These are phyloP conservation scores for Anisognathus igniventris DNA, from an alignment of 2,797 vertebrate species.

Conservation along the genomic window DNA sequence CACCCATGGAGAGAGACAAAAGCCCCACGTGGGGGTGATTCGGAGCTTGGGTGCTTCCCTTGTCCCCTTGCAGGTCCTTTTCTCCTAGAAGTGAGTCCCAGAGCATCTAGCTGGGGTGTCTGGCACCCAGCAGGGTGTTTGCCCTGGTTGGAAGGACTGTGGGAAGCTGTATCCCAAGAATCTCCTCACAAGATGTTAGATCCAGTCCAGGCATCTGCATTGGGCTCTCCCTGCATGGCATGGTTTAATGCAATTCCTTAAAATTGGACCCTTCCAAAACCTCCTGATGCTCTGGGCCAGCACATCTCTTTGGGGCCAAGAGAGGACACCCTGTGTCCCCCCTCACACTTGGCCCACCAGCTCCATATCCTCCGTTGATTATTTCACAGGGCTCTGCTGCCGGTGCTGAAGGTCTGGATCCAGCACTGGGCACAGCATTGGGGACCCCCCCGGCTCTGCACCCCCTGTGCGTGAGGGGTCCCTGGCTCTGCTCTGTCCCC, in stretches of 20 bases:
- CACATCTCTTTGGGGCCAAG: not conserved
- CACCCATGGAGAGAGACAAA: not conserved
- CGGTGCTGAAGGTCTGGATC: fast-evolving
- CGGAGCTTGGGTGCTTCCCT: not conserved
- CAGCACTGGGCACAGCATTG: fast-evolving
- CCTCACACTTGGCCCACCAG: fast-evolving
- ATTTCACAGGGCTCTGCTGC: not conserved
- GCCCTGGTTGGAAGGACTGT: not conserved
- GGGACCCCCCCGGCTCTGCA: not conserved
- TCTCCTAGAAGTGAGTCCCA: not conserved
- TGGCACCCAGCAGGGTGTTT: not conserved
- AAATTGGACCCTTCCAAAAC: not conserved
- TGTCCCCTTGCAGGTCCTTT: not conserved
- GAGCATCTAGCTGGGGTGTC: not conserved
- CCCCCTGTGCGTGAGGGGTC: fast-evolving
- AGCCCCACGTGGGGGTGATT: fast-evolving
- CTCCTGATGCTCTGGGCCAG: not conserved
- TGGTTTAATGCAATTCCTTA: not conserved
- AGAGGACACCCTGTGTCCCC: not conserved
- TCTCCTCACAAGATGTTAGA: not conserved
- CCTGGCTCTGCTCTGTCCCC: not conserved
- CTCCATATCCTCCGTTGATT: fast-evolving
- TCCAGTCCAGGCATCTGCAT: fast-evolving
- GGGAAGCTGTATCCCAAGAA: not conserved
- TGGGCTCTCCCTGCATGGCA: fast-evolving